Conservation (phyloP, 2,113 vertebrate genomes). For the Megaceryle torquata region DNA sequence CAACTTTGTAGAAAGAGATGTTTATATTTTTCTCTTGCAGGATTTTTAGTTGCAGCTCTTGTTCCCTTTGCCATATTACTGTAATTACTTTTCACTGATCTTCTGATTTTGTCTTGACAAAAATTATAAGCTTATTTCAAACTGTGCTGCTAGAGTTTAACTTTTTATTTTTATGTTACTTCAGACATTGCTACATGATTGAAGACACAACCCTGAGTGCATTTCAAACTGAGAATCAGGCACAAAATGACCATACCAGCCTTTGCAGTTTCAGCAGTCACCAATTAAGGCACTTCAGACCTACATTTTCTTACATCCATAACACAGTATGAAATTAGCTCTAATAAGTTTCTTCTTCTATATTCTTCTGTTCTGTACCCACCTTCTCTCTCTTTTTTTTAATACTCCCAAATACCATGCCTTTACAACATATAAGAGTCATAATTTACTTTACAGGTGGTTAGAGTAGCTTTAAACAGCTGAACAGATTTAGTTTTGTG, state of each 20-base stretch:
- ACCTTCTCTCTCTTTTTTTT: not conserved
- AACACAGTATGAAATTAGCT: not conserved
- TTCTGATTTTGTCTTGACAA: not conserved
- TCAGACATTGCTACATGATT: not conserved
- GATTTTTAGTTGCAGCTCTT: not conserved
- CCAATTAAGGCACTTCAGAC: not conserved
- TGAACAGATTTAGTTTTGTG: conserved; percentile 28
- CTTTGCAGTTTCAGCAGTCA: not conserved
- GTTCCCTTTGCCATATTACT: not conserved
- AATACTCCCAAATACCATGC: not conserved
- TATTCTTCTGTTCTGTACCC: not conserved
- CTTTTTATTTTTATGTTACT: not conserved
- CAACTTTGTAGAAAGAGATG: not conserved
- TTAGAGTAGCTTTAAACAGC: not conserved
- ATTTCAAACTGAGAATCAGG: not conserved
- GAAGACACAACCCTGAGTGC: not conserved
- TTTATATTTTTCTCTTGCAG: not conserved
- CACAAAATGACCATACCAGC: not conserved
- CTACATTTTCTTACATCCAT: not conserved
- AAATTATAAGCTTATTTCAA: not conserved
- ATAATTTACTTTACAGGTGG: not conserved
- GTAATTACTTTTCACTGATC: not conserved
- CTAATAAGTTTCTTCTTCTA: not conserved
- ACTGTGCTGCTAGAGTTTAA: not conserved
- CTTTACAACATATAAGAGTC: not conserved